phyloP scores from a whole-genome alignment of 2,888 invertebrate species.

The Mellilla xanthometata region DNA sequence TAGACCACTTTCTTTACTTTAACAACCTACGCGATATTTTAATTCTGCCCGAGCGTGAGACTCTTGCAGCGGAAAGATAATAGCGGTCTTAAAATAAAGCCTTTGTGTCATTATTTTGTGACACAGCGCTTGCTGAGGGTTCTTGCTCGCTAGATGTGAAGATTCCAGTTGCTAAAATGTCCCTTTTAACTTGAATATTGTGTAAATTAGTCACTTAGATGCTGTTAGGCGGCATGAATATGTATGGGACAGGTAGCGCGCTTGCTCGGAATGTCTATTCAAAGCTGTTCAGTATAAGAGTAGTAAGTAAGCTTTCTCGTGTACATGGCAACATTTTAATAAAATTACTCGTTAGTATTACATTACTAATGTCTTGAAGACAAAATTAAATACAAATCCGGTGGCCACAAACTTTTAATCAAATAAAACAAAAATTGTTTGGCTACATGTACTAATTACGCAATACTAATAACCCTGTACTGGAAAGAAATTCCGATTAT shows the following conservation, averaged over 20 bases:
- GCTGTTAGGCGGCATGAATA: conserved; percentile 28
- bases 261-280: conserved; percentile 7
- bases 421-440: too few species aligned
- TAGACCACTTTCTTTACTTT: conserved; percentile 38
- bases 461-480: too few species aligned
- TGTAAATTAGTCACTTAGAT: conserved; percentile 32
- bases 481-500: too few species aligned
- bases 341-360: too few species aligned
- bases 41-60: conserved; percentile 55
- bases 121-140: conserved; percentile 34
- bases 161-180: conserved; percentile 23
- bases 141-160: conserved; percentile 22
- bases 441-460: too few species aligned
- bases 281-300: conserved; percentile 4
- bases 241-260: conserved; percentile 26
- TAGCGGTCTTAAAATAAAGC: conserved; percentile 67
- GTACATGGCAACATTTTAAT: too few species aligned
- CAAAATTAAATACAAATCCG: too few species aligned
- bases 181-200: conserved; percentile 32
- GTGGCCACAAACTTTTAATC: too few species aligned
- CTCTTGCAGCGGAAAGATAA: conserved; percentile 59
- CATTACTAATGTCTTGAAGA: too few species aligned
- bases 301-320: too few species aligned
- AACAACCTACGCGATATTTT: conserved; percentile 54
- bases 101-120: conserved; percentile 65